Evolutionary conservation across 2,888 invertebrate species (phyloP), one percentile per base, ranked within the genome.

Genomic region (Torymus aiolomorphi): DNA sequence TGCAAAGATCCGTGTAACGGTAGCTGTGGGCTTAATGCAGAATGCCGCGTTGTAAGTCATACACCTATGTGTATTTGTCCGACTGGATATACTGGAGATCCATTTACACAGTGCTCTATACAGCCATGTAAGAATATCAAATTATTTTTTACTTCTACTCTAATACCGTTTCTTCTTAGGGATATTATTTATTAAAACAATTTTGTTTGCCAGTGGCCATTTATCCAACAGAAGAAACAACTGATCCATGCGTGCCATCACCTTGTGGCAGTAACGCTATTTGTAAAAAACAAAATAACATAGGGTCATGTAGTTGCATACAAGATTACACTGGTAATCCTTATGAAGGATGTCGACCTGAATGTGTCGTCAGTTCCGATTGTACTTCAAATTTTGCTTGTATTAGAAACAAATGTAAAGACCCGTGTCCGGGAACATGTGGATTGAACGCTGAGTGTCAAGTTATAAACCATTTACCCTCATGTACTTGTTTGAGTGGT

Each of bases 191-290:
- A 42, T 42, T 20, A 1, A 20, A 42, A 5, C 8, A 42, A 8
- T 42, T 5, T 42, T 42, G 5, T 42, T 42, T 42, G 42, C 8
- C 42, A 42, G 42, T 42, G 42, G 42, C 42, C 1, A 42, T 5
- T 42, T 42, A 42, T 42, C 65, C 79, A 49, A 20, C 67, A 54
- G 65, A 74, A 24, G 62, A 80, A 69, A 77, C 31, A 59, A 77
- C 76, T 20, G 87, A 91, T 86, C 96, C 96, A 2, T 96, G 96
- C 87, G 90, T 92, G 82, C 96, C 96, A 70, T 94, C 95, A 2
- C 96, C 96, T 0, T 97, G 97, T 88, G 97, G 97, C 54, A 94
- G 96, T 5, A 96, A 96, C 87, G 96, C 96, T 82, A 92, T 94
- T 85, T 97, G 97, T 87, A 93, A 94, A 84, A 94, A 94, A 88